A percentile compares a stretch with the other conserved stretches of the same genome.
These are phyloP conservation scores for Metaphire vulgaris DNA, from an alignment of 1,140 invertebrate genomes.

Conservation along the genomic window DNA sequence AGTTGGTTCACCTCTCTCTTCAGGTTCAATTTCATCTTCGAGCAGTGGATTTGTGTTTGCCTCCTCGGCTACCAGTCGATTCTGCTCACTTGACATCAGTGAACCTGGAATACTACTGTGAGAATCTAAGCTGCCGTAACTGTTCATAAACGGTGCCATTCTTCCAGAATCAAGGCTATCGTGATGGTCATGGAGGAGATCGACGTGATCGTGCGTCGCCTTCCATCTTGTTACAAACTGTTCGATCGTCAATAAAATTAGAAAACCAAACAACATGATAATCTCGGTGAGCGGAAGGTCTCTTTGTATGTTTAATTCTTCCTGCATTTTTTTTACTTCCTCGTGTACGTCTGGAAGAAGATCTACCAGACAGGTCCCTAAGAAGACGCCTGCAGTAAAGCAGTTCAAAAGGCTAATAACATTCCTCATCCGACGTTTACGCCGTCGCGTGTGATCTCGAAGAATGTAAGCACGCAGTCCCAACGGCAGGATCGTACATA, in stretches of 20 bases:
- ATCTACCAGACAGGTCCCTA: constrained; percentile 49
- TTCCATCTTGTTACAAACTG: too few species aligned
- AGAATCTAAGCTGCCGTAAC: neutral
- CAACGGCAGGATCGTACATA: too few species aligned
- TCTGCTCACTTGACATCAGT: neutral
- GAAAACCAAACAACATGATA: constrained; percentile 54
- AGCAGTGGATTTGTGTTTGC: neutral
- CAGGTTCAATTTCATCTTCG: constrained; percentile 5
- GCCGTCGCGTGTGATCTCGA: too few species aligned
- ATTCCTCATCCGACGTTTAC: neutral
- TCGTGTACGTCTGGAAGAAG: constrained; percentile 47
- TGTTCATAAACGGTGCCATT: neutral
- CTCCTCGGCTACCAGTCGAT: neutral
- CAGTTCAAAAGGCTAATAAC: constrained; percentile 40
- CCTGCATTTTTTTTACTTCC: constrained; percentile 29
- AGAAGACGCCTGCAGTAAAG: constrained; percentile 49
- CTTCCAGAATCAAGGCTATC: neutral
- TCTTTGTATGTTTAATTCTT: neutral
- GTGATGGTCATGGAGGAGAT: too few species aligned
- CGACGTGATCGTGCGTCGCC: too few species aligned
- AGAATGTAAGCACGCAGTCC: too few species aligned
- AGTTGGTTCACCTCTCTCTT: neutral
- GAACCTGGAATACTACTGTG: neutral
- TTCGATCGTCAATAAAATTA: constrained; percentile 55
- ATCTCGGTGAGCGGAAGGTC: constrained; percentile 55